Evolutionary conservation across 2,888 invertebrate genomes (phyloP).

Genomic region (Drosophila nr. fundita): DNA sequence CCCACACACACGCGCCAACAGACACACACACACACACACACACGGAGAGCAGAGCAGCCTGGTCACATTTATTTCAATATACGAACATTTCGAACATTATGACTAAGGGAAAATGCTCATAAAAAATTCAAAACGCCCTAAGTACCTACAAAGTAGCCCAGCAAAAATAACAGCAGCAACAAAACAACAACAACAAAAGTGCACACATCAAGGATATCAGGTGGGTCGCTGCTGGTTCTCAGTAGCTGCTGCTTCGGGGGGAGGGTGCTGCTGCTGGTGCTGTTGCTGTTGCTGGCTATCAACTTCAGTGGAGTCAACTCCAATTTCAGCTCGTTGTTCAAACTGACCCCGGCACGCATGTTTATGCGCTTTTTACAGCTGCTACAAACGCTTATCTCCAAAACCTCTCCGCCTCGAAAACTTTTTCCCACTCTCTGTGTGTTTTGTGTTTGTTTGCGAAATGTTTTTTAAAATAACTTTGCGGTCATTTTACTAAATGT

Average conservation of each 20-base stretch:
- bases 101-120: constrained; percentile 63
- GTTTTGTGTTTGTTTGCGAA: constrained; percentile 46
- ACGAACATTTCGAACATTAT: constrained; percentile 58
- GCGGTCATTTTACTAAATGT: constrained; percentile 76
- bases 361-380: constrained; percentile 77
- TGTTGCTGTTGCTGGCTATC: constrained; percentile 6
- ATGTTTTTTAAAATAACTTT: constrained; percentile 74
- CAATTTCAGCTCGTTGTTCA: constrained; percentile 38
- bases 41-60: constrained; percentile 21
- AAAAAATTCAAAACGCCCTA: constrained; percentile 78
- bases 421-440: constrained; percentile 20
- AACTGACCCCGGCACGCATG: constrained; percentile 71
- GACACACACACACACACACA: constrained; percentile 11
- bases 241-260: neutral
- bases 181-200: constrained; percentile 38
- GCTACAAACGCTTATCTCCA: constrained; percentile 67
- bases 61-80: constrained; percentile 76
- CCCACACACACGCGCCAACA: constrained; percentile 1
- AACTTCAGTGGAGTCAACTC: constrained; percentile 25
- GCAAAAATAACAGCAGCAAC: constrained; percentile 35
- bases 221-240: neutral
- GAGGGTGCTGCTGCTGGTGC: neutral
- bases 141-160: constrained; percentile 71
- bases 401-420: constrained; percentile 2
- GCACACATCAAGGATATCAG: constrained; percentile 49